Evolutionary conservation across 2,797 vertebrate species (phyloP).

Genomic region (Hydrophis major): DNA sequence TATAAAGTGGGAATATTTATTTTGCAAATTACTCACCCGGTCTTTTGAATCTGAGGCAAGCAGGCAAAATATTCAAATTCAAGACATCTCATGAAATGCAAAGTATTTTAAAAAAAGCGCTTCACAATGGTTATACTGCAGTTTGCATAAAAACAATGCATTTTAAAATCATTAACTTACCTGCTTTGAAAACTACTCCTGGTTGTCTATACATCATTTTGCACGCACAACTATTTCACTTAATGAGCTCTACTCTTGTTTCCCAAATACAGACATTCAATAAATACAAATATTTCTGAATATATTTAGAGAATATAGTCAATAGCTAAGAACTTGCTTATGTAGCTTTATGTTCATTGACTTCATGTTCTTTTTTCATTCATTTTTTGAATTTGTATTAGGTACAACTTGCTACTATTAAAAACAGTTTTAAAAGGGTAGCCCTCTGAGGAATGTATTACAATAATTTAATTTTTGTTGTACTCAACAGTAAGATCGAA

Average conservation of each 20-base stretch:
- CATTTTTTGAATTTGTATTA: background rate
- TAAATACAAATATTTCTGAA: background rate
- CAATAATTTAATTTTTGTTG: background rate
- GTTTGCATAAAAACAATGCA: background rate
- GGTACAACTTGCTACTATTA: background rate
- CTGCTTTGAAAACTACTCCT: background rate
- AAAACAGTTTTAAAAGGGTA: background rate
- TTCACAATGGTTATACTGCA: background rate
- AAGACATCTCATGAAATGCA: background rate
- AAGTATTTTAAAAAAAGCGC: background rate
- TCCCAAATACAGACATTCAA: background rate
- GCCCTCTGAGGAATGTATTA: background rate
- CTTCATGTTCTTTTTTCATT: background rate
- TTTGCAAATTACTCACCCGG: background rate
- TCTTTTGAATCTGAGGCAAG: background rate
- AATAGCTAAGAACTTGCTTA: background rate
- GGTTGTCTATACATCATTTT: background rate
- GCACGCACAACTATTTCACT: background rate
- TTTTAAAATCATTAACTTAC: background rate
- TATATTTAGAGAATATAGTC: background rate
- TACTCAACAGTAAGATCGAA: background rate
- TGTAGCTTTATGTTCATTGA: background rate
- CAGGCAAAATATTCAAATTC: background rate
- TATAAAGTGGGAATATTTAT: background rate
- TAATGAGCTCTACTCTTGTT: background rate